Conservation (phyloP, 2,888 invertebrate species). For the Drosophila paramelanica region DNA sequence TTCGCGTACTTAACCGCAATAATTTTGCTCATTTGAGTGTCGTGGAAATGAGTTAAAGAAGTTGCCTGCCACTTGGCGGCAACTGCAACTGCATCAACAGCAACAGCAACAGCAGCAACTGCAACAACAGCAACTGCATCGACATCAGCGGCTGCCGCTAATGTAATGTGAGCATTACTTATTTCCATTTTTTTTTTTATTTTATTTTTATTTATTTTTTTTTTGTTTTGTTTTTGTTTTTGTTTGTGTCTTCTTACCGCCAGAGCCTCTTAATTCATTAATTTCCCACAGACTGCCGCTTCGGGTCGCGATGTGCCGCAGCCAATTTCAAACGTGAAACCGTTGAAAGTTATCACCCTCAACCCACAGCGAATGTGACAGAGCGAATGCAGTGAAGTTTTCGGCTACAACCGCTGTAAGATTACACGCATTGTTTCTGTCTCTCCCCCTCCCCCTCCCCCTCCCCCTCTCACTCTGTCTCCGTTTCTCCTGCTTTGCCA, state of each 20-base stretch:
- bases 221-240: conserved; percentile 11
- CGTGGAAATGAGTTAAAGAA: conserved; percentile 80
- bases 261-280: conserved; percentile 74
- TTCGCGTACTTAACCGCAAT: conserved; percentile 79
- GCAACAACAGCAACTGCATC: conserved; percentile 36
- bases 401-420: conserved; percentile 48
- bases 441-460: neutral
- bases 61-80: conserved; percentile 60
- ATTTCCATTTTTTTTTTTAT: conserved; percentile 69
- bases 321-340: conserved; percentile 78
- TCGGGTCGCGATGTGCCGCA: conserved; percentile 36
- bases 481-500: neutral
- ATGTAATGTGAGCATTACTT: conserved; percentile 80
- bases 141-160: conserved; percentile 55
- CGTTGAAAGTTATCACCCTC: conserved; percentile 81
- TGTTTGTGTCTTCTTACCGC: conserved; percentile 40
- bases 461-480: neutral
- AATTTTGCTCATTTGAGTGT: conserved; percentile 82
- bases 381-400: conserved; percentile 42
- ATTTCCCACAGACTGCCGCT: conserved; percentile 72
- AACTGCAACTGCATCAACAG: conserved; percentile 37
- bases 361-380: conserved; percentile 43
- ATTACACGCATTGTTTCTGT: conserved; percentile 50
- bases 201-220: conserved; percentile 20
- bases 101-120: conserved; percentile 28